Evolutionary conservation across 2,888 invertebrate genomes (phyloP), one percentile per base, ranked within the genome.

Genomic region (Dolomedes plantarius): DNA sequence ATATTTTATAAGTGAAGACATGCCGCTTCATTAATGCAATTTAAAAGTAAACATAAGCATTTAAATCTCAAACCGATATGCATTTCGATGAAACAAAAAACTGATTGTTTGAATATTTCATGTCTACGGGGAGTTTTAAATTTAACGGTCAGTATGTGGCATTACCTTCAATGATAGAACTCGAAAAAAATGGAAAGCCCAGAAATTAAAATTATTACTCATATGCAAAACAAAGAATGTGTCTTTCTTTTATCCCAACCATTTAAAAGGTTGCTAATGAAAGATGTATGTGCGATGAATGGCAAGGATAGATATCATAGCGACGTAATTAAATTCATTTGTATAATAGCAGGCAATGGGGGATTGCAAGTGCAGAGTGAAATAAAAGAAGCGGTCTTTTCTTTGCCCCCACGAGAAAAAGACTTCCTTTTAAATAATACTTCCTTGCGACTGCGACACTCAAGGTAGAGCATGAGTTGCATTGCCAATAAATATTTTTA

Each of bases 11-110:
- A 76, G 75, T 39, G 82, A 72, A 76, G 23, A 71, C 71, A 85
- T 73, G 56, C 73, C 77, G 77, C 79, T 86, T 86, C 86, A 86
- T 86, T 86, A 86, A 86, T 86, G 86, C 86, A 86, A 79, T 79
- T 86, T 78, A 74, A 86, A 86, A 86, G 86, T 79, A 86, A 86
- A 86, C 79, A 86, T 23, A 41, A 74, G 64, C 86, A 86, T 86
- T 86, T 86, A 86, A 75, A 86, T 86, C 86, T 78, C 86, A 79
- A 79, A 79, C 86, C 79, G 76, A 73, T 77, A 71, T 71, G 71
- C 76, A 50, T 83, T 83, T 83, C 56, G 36, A 62, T 62, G 36
- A 27, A 64, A 39, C 27, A 74, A 74, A 82, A 82, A 72, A 65
- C 50, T 29, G 81, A 85, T 78, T 62, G 39, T 73, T 85, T 78